Evolutionary conservation across 2,113 vertebrate genomes (phyloP).

Genomic region (Podilymbus podiceps): DNA sequence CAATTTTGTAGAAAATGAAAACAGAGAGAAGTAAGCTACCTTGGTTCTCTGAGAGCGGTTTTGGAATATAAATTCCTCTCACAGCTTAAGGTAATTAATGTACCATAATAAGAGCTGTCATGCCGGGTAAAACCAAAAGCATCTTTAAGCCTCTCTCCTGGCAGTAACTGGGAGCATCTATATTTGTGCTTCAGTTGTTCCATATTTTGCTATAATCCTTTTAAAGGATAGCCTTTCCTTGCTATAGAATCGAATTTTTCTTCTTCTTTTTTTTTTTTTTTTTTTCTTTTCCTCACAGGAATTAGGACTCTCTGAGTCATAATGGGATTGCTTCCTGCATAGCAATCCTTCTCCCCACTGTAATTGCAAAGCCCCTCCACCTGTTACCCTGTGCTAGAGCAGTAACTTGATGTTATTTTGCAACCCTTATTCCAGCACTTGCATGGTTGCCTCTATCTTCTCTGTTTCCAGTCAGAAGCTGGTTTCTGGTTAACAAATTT

Average conservation of each 20-base stretch:
- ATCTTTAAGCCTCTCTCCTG: not conserved
- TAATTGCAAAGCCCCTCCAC: not conserved
- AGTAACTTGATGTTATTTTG: not conserved
- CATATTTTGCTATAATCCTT: not conserved
- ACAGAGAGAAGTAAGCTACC: not conserved
- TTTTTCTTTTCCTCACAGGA: not conserved
- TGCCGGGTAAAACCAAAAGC: not conserved
- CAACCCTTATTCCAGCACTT: not conserved
- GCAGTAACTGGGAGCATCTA: not conserved
- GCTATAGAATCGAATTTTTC: not conserved
- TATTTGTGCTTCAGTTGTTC: not conserved
- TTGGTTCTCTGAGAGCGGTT: not conserved
- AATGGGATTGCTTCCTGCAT: not conserved
- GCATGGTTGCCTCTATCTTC: not conserved
- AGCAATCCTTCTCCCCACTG: not conserved
- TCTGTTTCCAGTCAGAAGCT: not conserved
- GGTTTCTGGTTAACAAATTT: not conserved
- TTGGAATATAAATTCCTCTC: not conserved
- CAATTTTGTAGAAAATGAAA: not conserved
- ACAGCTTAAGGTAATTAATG: not conserved
- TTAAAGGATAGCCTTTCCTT: not conserved
- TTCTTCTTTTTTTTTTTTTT: not conserved
- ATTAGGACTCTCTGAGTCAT: accelerated
- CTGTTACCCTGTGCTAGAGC: not conserved
- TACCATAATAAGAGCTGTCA: accelerated